These are phyloP conservation scores for Eleutherodactylus coqui DNA, from an alignment of 2,797 vertebrate genomes.

Conservation along the genomic window DNA sequence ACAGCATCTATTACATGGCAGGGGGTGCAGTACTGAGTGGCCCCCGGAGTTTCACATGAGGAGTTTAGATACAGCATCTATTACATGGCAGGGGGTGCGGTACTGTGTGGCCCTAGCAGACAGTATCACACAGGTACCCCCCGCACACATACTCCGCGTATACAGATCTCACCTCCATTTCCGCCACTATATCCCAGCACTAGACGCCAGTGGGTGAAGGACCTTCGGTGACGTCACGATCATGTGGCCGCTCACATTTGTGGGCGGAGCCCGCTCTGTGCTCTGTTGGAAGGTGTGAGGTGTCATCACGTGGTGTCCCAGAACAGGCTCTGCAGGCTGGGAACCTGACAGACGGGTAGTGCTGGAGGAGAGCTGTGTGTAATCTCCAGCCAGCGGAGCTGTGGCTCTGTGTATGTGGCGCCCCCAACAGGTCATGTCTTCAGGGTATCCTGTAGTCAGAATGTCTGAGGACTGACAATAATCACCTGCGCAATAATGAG, in stretches of 20 bases:
- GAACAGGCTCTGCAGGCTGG: too few relatives aligned
- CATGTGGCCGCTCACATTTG: neutral
- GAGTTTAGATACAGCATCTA: neutral
- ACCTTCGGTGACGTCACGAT: neutral
- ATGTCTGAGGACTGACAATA: too few relatives aligned
- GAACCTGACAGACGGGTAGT: too few relatives aligned
- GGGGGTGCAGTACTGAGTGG: neutral
- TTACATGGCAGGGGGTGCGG: neutral
- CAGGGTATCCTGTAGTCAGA: too few relatives aligned
- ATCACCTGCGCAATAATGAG: too few relatives aligned
- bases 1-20: too few relatives aligned
- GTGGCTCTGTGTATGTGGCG: too few relatives aligned
- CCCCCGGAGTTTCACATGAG: neutral
- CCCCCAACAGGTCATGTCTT: too few relatives aligned
- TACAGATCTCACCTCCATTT: slow-evolving; percentile 63
- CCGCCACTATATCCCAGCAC: neutral
- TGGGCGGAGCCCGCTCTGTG: neutral
- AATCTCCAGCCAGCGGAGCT: too few relatives aligned
- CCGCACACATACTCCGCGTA: too few relatives aligned
- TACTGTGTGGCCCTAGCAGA: neutral
- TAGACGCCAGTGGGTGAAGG: neutral
- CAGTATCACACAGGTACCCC: too few relatives aligned
- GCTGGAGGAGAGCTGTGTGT: too few relatives aligned
- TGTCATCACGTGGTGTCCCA: neutral
- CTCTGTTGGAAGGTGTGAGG: neutral